These are phyloP conservation scores for Argyrosomus regius DNA, from an alignment of 2,797 vertebrate genomes.

Conservation along the genomic window DNA sequence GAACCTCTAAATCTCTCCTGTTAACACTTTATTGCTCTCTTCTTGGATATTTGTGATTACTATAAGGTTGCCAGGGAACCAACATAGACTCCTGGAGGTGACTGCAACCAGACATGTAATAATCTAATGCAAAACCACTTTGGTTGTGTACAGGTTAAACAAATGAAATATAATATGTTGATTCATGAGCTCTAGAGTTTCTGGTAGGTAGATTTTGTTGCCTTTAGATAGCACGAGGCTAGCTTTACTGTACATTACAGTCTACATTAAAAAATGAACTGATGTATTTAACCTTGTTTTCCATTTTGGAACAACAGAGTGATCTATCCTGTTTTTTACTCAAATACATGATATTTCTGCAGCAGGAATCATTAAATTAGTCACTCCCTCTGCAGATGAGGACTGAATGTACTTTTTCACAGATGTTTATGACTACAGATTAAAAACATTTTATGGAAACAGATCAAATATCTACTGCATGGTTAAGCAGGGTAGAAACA, in stretches of 20 bases:
- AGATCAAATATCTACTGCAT: not conserved
- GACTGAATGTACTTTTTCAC: not conserved
- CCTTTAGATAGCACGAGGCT: too few species aligned
- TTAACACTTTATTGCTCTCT: not conserved
- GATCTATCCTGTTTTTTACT: not conserved
- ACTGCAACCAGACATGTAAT: not conserved
- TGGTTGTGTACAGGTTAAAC: not conserved
- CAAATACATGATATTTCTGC: not conserved
- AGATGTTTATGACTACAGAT: slow-evolving; percentile 13
- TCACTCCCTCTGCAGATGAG: slow-evolving; percentile 22
- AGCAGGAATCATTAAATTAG: slow-evolving; percentile 15
- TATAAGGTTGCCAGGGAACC: not conserved
- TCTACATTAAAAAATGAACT: too few species aligned
- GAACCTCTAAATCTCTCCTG: not conserved
- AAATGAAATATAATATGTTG: not conserved
- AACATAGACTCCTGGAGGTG: not conserved
- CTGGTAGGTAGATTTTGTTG: not conserved
- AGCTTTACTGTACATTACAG: too few species aligned
- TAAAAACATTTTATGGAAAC: slow-evolving; percentile 22
- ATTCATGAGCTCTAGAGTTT: not conserved
- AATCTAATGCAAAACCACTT: not conserved
- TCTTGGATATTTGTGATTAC: not conserved
- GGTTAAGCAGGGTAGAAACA: not conserved
- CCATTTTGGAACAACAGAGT: not conserved
- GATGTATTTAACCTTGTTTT: not conserved